Percentiles rank a stretch among this genome's conserved stretches.
Evolutionary conservation across 2,797 vertebrate species (phyloP).

Genomic region (Hylomyscus alleni): DNA sequence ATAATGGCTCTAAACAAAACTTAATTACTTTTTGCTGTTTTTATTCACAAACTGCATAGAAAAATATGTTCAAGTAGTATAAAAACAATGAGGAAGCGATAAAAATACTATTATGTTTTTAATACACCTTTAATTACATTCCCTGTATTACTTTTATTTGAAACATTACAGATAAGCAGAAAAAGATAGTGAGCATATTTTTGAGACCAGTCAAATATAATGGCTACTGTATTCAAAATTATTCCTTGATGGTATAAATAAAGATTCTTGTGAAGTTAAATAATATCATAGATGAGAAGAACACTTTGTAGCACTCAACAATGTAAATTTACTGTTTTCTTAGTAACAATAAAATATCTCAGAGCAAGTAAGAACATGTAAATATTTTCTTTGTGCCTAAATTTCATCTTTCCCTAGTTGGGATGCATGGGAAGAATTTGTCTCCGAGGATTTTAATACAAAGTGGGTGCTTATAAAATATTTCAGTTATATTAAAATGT

Average conservation of each 20-base stretch:
- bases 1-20: conserved; percentile 67
- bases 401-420: not conserved
- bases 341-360: conserved; percentile 11
- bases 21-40: not conserved
- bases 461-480: not conserved
- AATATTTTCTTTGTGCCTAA: not conserved
- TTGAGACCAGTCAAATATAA: conserved; percentile 73
- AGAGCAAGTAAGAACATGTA: not conserved
- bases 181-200: not conserved
- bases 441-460: not conserved
- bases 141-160: not conserved
- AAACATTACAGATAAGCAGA: not conserved
- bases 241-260: conserved; percentile 66
- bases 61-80: not conserved
- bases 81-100: not conserved
- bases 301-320: not conserved
- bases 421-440: not conserved
- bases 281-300: not conserved
- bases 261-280: not conserved
- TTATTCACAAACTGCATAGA: conserved; percentile 10
- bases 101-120: not conserved
- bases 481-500: not conserved
- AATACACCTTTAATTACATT: conserved; percentile 14
- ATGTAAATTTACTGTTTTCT: not conserved
- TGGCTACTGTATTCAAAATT: conserved; percentile 73